These are phyloP conservation scores for Hipposideros armiger DNA, from an alignment of 2,113 vertebrate genomes.

Conservation along the genomic window DNA sequence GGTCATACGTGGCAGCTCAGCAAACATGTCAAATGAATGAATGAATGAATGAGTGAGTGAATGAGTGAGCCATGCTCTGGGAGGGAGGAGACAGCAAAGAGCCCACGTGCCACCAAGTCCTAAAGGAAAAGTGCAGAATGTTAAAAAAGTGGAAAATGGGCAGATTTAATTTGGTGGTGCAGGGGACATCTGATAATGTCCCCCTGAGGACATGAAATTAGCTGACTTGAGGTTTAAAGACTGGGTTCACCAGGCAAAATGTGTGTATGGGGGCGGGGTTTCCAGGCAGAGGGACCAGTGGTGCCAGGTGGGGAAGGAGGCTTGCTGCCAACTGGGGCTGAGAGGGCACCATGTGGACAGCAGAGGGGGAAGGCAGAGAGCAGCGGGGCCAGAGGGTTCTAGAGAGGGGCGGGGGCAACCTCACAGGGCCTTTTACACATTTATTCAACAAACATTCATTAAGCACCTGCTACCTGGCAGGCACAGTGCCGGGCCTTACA, in stretches of 20 bases:
- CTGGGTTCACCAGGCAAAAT: neutral
- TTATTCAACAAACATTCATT: fast-evolving
- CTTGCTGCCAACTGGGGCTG: fast-evolving
- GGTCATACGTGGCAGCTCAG: neutral
- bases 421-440: fast-evolving
- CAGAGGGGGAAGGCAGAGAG: neutral
- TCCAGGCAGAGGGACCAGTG: neutral
- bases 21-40: fast-evolving
- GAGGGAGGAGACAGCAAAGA: too few species aligned
- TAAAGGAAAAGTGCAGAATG: neutral
- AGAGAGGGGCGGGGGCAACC: fast-evolving
- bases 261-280: too few species aligned
- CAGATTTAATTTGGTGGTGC: neutral
- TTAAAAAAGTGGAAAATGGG: neutral
- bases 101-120: fast-evolving
- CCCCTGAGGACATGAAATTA: neutral
- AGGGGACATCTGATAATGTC: neutral
- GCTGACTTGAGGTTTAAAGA: neutral
- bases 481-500: neutral
- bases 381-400: neutral
- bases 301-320: neutral
- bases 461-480: neutral
- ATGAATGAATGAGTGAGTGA: neutral
- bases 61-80: neutral
- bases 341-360: too few species aligned